phyloP scores from a whole-genome alignment of 2,888 invertebrate species.

The Emesis furor region DNA sequence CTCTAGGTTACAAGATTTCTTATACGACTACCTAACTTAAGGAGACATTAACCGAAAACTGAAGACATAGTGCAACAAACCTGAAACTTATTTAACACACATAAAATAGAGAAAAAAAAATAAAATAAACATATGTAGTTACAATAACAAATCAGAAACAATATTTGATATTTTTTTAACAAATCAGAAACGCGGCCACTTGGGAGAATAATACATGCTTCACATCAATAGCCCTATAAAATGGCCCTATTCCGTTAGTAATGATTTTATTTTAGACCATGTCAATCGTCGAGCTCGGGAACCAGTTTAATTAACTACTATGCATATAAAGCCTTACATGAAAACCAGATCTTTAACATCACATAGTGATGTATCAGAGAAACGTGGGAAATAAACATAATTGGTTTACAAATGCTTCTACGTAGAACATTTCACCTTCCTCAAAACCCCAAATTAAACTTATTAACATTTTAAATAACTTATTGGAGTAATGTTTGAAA shows the following conservation, averaged over 20 bases:
- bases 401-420: background rate
- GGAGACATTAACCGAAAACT: too few species aligned
- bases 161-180: too few species aligned
- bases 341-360: conserved; percentile 77
- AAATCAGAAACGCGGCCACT: too few species aligned
- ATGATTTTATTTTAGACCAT: background rate
- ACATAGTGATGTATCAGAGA: conserved; percentile 37
- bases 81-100: too few species aligned
- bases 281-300: background rate
- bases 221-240: conserved; percentile 1
- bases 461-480: background rate
- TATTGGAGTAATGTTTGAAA: background rate
- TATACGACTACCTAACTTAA: too few species aligned
- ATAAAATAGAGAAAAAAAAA: too few species aligned
- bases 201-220: too few species aligned
- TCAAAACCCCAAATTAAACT: background rate
- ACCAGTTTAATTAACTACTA: conserved; percentile 77
- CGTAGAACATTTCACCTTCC: background rate
- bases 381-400: conserved; percentile 3
- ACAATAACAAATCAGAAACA: too few species aligned
- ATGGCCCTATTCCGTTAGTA: background rate
- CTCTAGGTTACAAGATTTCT: too few species aligned
- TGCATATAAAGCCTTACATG: conserved; percentile 77
- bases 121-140: too few species aligned
- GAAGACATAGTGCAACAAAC: too few species aligned